phyloP scores from a whole-genome alignment of 2,888 invertebrate species.

The Acleris holmiana region DNA sequence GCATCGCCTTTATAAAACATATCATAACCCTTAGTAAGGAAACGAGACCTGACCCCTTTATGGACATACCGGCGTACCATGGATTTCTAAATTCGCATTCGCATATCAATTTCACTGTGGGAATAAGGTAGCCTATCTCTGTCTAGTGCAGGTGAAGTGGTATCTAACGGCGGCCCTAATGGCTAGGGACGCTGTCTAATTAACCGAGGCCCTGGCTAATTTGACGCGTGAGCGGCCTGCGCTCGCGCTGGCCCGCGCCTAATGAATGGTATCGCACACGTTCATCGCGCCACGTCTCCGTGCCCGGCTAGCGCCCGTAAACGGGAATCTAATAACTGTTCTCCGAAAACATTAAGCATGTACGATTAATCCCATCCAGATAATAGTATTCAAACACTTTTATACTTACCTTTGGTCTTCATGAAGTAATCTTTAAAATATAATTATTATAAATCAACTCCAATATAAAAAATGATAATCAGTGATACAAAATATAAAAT shows the following conservation, averaged over 20 bases:
- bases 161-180: slow-evolving; percentile 35
- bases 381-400: slow-evolving; percentile 11
- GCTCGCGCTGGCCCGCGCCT: slow-evolving; percentile 60
- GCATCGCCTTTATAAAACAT: too few relatives aligned
- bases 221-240: slow-evolving; percentile 70
- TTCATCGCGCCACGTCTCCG: slow-evolving; percentile 72
- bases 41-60: too few relatives aligned
- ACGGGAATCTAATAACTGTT: slow-evolving; percentile 57
- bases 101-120: not conserved
- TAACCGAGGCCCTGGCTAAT: slow-evolving; percentile 77
- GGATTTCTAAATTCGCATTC: too few relatives aligned
- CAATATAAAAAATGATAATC: slow-evolving; percentile 21
- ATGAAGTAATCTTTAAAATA: not conserved
- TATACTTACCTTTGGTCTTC: slow-evolving; percentile 14
- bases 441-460: slow-evolving; percentile 6
- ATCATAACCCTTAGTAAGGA: too few relatives aligned
- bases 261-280: slow-evolving; percentile 84
- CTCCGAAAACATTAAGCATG: slow-evolving; percentile 34
- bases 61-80: too few relatives aligned
- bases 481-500: slow-evolving; percentile 19
- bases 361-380: slow-evolving; percentile 28
- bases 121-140: not conserved
- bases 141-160: slow-evolving; percentile 15
- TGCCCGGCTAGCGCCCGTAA: slow-evolving; percentile 63
- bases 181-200: slow-evolving; percentile 66